These are phyloP conservation scores for Aurelia sp. DNA, from an alignment of 30 jellyfish, hydroid and myxozoan species.

Conservation along the genomic window DNA sequence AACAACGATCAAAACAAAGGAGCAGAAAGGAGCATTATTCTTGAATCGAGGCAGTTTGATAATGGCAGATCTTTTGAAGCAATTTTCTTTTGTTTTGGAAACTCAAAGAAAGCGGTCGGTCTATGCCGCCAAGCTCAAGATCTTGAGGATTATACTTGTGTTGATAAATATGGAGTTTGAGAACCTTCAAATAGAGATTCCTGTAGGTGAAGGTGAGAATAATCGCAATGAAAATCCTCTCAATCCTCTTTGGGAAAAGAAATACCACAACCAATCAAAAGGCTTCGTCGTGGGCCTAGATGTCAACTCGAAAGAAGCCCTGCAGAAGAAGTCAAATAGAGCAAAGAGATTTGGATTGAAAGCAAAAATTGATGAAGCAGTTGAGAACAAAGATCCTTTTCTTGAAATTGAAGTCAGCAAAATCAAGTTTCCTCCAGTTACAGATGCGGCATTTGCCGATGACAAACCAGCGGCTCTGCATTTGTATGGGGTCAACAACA, in stretches of 20 bases:
- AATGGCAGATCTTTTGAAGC: too few relatives aligned
- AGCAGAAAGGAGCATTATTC: too few relatives aligned
- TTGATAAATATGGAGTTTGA: conserved; percentile 74
- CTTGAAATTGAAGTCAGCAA: neutral
- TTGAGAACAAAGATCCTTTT: conserved; percentile 34
- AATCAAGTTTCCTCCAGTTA: conserved; percentile 51
- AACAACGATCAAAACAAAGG: too few relatives aligned
- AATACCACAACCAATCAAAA: conserved; percentile 74
- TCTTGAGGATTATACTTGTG: neutral
- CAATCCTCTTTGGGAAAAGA: conserved; percentile 79
- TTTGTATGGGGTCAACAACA: conserved; percentile 76
- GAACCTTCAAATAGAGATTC: conserved; percentile 90
- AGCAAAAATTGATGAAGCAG: conserved; percentile 11
- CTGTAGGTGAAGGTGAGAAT: conserved; percentile 51
- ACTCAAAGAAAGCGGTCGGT: too few relatives aligned
- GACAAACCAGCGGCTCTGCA: conserved; percentile 71
- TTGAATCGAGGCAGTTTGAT: too few relatives aligned
- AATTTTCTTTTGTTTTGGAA: too few relatives aligned
- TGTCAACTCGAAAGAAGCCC: conserved; percentile 75
- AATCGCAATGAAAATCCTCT: conserved; percentile 2
- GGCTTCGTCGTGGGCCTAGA: conserved; percentile 85
- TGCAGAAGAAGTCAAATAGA: conserved; percentile 44
- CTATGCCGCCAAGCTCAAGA: too few relatives aligned
- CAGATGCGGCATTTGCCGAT: conserved; percentile 74
- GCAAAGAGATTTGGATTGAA: conserved; percentile 86